These are phyloP conservation scores for Syngnathus rostellatus DNA, from an alignment of 2,797 vertebrate species.

Conservation along the genomic window DNA sequence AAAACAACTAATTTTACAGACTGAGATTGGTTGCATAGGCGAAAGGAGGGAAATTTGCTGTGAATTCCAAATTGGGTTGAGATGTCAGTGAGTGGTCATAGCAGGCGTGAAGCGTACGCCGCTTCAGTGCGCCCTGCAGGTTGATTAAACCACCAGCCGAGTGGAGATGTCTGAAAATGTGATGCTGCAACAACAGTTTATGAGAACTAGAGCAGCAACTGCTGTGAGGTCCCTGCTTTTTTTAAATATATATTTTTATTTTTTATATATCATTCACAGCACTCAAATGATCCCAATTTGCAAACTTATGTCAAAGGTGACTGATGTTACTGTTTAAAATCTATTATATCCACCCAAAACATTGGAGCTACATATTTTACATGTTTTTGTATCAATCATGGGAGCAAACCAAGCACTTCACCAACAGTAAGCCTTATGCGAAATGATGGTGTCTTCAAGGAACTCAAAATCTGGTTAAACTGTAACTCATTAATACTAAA, in stretches of 20 bases:
- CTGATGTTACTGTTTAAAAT: not conserved
- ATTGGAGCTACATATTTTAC: too few relatives aligned
- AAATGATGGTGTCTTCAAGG: not conserved
- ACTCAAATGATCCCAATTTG: not conserved
- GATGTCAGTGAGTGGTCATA: slow-evolving; percentile 55
- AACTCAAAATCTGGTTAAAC: not conserved
- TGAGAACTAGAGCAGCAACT: too few relatives aligned
- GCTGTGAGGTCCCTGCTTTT: too few relatives aligned
- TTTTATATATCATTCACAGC: not conserved
- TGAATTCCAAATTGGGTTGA: slow-evolving; percentile 66
- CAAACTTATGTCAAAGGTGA: not conserved
- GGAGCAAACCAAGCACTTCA: not conserved
- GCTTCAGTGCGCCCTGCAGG: slow-evolving; percentile 41
- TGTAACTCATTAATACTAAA: not conserved
- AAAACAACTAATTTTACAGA: slow-evolving; percentile 27
- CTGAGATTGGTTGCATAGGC: slow-evolving; percentile 53
- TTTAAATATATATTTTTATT: too few relatives aligned
- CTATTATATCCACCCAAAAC: too few relatives aligned
- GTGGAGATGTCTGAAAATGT: slow-evolving; percentile 63
- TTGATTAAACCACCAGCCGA: slow-evolving; percentile 45
- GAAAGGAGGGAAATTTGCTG: slow-evolving; percentile 65
- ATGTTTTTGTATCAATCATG: not conserved
- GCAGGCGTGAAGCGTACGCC: slow-evolving; percentile 53
- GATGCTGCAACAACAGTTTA: slow-evolving; percentile 7
- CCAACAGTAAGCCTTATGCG: not conserved